phyloP scores from a whole-genome alignment of 37 sponge, comb jelly and placozoan genomes.

The Mnemiopsis leidyi region DNA sequence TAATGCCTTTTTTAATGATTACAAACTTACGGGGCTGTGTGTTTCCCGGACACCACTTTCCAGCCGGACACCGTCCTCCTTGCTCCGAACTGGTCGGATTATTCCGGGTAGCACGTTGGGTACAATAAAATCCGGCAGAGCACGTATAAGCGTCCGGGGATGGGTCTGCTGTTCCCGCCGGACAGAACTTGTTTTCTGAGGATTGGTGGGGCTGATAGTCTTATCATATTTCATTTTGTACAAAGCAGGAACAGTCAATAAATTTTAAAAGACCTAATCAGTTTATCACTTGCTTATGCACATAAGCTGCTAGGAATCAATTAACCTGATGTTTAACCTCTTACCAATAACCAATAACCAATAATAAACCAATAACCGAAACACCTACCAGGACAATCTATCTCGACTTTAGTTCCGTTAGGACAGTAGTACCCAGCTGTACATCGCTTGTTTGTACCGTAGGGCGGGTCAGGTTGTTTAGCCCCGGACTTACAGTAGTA shows the following conservation, averaged over 20 bases:
- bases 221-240: too few species aligned
- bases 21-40: background rate
- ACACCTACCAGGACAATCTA: background rate
- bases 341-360: too few species aligned
- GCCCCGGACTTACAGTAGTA: constrained; percentile 43
- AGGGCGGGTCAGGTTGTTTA: background rate
- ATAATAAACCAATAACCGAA: too few species aligned
- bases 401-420: background rate
- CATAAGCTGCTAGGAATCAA: too few species aligned
- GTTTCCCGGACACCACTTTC: constrained; percentile 57
- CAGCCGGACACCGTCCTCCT: constrained; percentile 62
- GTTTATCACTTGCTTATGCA: too few species aligned
- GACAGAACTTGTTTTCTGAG: constrained; percentile 55
- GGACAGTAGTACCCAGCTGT: constrained; percentile 41
- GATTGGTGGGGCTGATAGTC: background rate
- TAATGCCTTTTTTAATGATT: too few species aligned
- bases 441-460: constrained; percentile 17
- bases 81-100: constrained; percentile 58
- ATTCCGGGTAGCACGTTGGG: background rate
- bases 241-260: too few species aligned
- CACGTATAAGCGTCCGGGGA: background rate
- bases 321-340: too few species aligned
- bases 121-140: constrained; percentile 16
- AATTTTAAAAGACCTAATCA: too few species aligned
- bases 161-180: constrained; percentile 4